These are phyloP conservation scores for Tyrophagus putrescentiae DNA, from an alignment of 1,140 invertebrate genomes.

Conservation along the genomic window DNA sequence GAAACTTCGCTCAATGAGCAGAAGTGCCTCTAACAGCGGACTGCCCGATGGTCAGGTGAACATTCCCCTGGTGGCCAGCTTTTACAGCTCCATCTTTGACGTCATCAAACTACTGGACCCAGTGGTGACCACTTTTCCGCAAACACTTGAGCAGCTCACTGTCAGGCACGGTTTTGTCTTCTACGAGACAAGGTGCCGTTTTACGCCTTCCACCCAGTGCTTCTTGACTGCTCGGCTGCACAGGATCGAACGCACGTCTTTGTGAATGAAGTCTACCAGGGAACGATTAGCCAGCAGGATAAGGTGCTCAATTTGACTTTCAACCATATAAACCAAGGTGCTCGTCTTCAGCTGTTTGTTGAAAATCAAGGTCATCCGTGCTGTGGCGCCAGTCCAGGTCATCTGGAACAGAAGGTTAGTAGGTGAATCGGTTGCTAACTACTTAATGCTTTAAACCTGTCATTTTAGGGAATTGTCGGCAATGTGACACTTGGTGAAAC, in stretches of 20 bases:
- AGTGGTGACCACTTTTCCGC: neutral
- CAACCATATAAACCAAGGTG: slow-evolving; percentile 36
- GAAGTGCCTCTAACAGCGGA: no score
- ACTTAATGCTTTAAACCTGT: neutral
- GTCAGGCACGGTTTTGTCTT: slow-evolving; percentile 46
- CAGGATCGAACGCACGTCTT: slow-evolving; percentile 58
- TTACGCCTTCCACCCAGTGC: slow-evolving; percentile 37
- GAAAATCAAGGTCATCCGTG: slow-evolving; percentile 35
- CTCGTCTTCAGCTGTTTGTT: slow-evolving; percentile 34
- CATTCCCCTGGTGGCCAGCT: no score
- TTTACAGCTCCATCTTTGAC: no score
- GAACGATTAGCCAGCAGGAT: slow-evolving; percentile 45
- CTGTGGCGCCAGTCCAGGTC: slow-evolving; percentile 49
- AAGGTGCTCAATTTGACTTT: slow-evolving; percentile 40
- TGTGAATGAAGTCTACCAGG: slow-evolving; percentile 46
- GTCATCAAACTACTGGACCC: no score
- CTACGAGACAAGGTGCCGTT: slow-evolving; percentile 48
- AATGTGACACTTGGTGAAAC: slow-evolving; percentile 36
- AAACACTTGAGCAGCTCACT: slow-evolving; percentile 20
- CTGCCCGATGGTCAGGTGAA: no score
- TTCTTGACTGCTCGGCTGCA: slow-evolving; percentile 42
- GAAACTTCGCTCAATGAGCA: no score
- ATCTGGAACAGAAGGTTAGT: slow-evolving; percentile 55
- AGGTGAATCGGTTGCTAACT: neutral
- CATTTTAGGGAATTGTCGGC: slow-evolving; percentile 34